Conservation (phyloP, 2,113 vertebrate species). For the Sebastes fasciatus region DNA sequence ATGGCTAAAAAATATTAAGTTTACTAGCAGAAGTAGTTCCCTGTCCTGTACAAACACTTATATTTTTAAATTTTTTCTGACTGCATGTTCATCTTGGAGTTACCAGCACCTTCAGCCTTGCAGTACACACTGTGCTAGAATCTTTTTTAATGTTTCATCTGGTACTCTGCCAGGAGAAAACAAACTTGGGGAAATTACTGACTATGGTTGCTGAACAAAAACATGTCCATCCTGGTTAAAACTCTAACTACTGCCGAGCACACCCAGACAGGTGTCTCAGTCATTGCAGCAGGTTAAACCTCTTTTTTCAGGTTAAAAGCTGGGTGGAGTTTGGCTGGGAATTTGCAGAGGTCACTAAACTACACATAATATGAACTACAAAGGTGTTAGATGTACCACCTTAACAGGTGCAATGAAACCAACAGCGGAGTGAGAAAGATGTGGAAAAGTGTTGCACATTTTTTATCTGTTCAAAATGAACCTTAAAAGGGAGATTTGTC, state of each 20-base stretch:
- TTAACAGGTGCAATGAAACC: not conserved
- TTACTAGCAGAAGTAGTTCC: not conserved
- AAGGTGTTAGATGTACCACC: not conserved
- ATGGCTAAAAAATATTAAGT: not conserved
- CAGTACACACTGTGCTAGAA: not conserved
- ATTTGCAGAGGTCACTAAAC: not conserved
- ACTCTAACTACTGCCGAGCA: not conserved
- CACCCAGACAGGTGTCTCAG: not conserved
- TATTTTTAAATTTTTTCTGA: not conserved
- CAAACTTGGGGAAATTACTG: not conserved
- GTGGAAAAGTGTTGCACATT: no score
- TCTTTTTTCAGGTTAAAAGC: constrained; percentile 7
- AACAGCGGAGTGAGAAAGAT: not conserved
- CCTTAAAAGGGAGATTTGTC: no score
- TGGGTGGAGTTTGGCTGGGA: not conserved
- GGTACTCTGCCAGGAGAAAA: not conserved
- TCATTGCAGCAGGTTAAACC: not conserved
- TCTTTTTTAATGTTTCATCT: not conserved
- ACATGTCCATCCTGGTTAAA: not conserved
- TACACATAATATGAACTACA: not conserved
- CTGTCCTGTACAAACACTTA: not conserved
- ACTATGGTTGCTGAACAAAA: not conserved
- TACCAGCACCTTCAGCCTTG: not conserved
- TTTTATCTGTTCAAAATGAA: no score
- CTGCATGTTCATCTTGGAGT: not conserved